These are phyloP conservation scores for Protosalanx chinensis DNA, from an alignment of 2,797 vertebrate genomes.

Conservation along the genomic window DNA sequence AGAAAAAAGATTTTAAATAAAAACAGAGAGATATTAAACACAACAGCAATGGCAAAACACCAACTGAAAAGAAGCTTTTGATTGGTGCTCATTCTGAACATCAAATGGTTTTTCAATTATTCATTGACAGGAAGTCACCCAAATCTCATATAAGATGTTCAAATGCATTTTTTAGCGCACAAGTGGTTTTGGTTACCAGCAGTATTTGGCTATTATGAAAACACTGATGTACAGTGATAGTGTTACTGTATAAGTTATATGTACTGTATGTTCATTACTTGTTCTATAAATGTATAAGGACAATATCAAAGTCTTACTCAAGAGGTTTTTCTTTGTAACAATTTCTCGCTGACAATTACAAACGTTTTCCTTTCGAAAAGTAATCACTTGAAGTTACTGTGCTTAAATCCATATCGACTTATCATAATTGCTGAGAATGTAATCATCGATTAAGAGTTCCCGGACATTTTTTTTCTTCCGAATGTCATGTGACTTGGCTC, in stretches of 20 bases:
- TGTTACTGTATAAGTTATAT: conserved; percentile 3
- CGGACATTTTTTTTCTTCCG: not conserved
- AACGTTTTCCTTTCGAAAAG: conserved; percentile 29
- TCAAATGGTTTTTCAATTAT: conserved; percentile 22
- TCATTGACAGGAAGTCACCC: conserved; percentile 26
- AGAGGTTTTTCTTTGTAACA: conserved; percentile 14
- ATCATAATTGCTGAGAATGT: conserved; percentile 24
- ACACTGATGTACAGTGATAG: conserved; percentile 41
- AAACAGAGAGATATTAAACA: not conserved
- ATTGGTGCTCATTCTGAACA: conserved; percentile 9
- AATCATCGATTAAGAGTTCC: conserved; percentile 22
- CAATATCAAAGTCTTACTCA: conserved; percentile 10
- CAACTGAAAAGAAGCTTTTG: conserved; percentile 20
- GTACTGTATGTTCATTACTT: conserved; percentile 22
- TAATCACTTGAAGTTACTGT: conserved; percentile 46
- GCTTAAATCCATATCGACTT: conserved; percentile 46
- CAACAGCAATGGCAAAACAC: conserved; percentile 9
- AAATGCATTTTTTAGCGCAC: conserved; percentile 33
- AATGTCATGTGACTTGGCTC: not conserved
- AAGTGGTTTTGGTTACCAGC: conserved; percentile 67
- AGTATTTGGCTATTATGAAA: conserved; percentile 63
- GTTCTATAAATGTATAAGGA: conserved; percentile 24
- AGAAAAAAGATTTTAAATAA: not conserved
- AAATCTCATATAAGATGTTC: conserved; percentile 32
- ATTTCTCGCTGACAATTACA: conserved; percentile 30